Conservation (phyloP, 1,140 invertebrate species). For the Samia ricini region DNA sequence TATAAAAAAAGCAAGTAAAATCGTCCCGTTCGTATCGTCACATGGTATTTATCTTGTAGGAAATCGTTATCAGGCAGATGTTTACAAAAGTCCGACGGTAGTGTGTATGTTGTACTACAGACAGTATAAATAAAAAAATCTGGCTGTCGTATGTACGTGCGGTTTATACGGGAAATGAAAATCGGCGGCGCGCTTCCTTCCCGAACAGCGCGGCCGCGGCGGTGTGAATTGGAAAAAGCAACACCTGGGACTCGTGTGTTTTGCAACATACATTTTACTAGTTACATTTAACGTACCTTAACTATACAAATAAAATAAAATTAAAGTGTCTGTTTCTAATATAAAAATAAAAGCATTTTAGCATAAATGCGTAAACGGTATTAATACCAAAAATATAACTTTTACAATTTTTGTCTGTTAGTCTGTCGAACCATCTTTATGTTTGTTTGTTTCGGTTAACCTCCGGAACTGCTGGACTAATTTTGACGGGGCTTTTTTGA, state of each 20-base stretch:
- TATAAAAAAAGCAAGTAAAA: neutral
- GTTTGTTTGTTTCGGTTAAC: too few species aligned
- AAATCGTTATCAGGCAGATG: neutral
- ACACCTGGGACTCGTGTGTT: constrained; percentile 44
- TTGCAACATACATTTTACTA: constrained; percentile 32
- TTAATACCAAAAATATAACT: too few species aligned
- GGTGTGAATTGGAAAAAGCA: constrained; percentile 53
- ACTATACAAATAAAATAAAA: too few species aligned
- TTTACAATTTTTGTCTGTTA: too few species aligned
- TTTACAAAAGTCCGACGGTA: neutral
- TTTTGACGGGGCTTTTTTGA: too few species aligned
- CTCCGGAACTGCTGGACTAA: too few species aligned
- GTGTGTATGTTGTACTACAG: neutral
- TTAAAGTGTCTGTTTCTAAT: too few species aligned
- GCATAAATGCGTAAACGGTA: too few species aligned
- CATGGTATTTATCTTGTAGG: neutral
- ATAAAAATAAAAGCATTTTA: too few species aligned
- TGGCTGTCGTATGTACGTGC: constrained; percentile 12
- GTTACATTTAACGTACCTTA: constrained; percentile 12
- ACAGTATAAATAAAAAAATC: neutral
- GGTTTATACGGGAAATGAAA: constrained; percentile 48
- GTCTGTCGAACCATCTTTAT: too few species aligned
- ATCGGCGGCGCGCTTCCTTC: constrained; percentile 39
- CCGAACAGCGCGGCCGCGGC: constrained; percentile 26
- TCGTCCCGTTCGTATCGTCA: neutral